These are phyloP conservation scores for Paguma larvata DNA, from an alignment of 2,797 vertebrate species.

Conservation along the genomic window DNA sequence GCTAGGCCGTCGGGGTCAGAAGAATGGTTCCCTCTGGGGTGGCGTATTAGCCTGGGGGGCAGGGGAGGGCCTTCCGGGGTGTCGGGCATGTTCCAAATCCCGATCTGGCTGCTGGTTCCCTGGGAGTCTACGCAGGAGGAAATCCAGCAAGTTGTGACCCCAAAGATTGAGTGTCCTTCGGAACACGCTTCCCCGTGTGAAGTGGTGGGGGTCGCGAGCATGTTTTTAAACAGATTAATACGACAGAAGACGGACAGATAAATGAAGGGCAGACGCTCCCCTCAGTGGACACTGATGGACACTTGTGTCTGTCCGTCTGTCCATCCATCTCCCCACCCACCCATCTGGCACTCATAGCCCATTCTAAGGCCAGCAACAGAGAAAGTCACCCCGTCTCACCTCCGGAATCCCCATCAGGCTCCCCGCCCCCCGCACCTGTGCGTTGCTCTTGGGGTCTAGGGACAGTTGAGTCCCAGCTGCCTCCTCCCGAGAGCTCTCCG, in stretches of 20 bases:
- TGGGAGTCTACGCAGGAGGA: accelerated
- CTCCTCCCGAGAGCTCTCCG: not conserved
- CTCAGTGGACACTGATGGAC: not conserved
- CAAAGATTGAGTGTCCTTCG: not conserved
- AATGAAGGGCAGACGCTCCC: too few relatives aligned
- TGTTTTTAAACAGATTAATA: not conserved
- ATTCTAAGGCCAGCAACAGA: too few relatives aligned
- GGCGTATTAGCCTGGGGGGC: accelerated
- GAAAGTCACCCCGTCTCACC: too few relatives aligned
- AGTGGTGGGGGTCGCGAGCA: not conserved
- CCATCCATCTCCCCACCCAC: too few relatives aligned
- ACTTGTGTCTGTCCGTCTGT: not conserved
- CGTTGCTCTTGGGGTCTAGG: not conserved
- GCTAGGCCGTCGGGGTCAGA: accelerated
- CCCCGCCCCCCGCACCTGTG: too few relatives aligned
- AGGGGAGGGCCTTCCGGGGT: not conserved
- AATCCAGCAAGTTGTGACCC: too few relatives aligned
- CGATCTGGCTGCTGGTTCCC: too few relatives aligned
- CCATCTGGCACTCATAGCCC: too few relatives aligned
- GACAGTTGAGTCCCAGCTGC: not conserved
- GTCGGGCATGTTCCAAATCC: not conserved
- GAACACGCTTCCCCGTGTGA: accelerated
- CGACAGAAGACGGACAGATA: not conserved
- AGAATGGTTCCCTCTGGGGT: not conserved
- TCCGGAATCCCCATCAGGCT: too few relatives aligned